phyloP scores from a whole-genome alignment of 2,113 vertebrate genomes.

The Esox niger region DNA sequence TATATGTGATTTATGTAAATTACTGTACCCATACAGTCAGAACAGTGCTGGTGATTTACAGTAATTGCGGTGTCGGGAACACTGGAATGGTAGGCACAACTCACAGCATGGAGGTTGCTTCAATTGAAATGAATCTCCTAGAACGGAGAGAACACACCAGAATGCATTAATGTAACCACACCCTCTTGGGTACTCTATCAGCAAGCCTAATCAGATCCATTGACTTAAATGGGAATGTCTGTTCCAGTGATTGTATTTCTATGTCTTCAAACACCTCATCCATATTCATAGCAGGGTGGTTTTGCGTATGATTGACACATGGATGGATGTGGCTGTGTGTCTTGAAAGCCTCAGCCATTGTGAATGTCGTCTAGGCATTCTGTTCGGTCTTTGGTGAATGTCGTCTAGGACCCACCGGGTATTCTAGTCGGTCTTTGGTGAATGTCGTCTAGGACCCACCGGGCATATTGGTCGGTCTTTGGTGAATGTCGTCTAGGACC shows the following conservation, averaged over 20 bases:
- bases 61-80: not conserved
- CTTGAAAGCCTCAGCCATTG: not conserved
- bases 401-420: not conserved
- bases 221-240: no score
- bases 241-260: no score
- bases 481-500: constrained; percentile 13
- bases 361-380: constrained; percentile 10
- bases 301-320: constrained; percentile 42
- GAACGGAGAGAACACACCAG: no score
- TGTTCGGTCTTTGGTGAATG: constrained; percentile 2
- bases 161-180: no score
- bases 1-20: constrained; percentile 3
- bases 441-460: constrained; percentile 11
- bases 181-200: no score
- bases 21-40: not conserved
- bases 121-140: no score
- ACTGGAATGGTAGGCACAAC: not conserved
- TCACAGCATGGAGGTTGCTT: not conserved
- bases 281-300: constrained; percentile 26
- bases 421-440: not conserved
- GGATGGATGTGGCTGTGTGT: constrained; percentile 9
- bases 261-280: not conserved
- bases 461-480: not conserved
- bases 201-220: no score
- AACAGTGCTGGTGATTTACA: not conserved